Conservation (phyloP, 2,797 vertebrate species). For the Aselliscus stoliczkanus region DNA sequence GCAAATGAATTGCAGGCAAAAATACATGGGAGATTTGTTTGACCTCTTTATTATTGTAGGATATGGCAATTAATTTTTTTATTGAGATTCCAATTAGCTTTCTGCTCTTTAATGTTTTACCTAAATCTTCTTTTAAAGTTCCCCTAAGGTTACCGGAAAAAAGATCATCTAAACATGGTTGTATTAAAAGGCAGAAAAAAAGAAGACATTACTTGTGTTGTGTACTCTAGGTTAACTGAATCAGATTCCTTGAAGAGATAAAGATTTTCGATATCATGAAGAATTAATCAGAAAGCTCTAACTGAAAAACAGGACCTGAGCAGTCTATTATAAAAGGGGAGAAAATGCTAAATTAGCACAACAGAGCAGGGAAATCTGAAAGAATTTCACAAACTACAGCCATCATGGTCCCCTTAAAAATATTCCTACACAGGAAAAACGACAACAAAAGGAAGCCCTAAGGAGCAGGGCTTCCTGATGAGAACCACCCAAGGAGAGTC, state of each 20-base stretch:
- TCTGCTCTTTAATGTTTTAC: constrained; percentile 79
- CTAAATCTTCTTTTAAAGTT: constrained; percentile 76
- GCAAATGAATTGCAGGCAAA: constrained; percentile 74
- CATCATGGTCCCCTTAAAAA: constrained; percentile 65
- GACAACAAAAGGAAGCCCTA: constrained; percentile 7
- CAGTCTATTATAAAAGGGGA: constrained; percentile 55
- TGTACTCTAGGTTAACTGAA: constrained; percentile 82
- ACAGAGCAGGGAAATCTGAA: constrained; percentile 60
- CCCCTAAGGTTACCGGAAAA: constrained; percentile 73
- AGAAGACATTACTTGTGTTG: constrained; percentile 83
- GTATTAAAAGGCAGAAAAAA: constrained; percentile 79
- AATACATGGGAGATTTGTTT: constrained; percentile 69
- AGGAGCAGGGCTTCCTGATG: constrained; percentile 13
- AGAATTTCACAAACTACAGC: constrained; percentile 71
- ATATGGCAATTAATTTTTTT: constrained; percentile 83
- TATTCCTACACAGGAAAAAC: constrained; percentile 48
- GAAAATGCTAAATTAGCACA: constrained; percentile 75
- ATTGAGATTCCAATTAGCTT: constrained; percentile 83
- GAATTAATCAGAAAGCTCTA: constrained; percentile 82
- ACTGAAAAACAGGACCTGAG: constrained; percentile 78
- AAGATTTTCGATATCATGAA: constrained; percentile 79
- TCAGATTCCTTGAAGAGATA: constrained; percentile 80
- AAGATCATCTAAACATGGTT: constrained; percentile 76
- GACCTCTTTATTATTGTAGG: constrained; percentile 78
- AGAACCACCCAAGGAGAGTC: constrained; percentile 12